These are phyloP conservation scores for Mus minutoides DNA, from an alignment of 2,797 vertebrate species.

Conservation along the genomic window DNA sequence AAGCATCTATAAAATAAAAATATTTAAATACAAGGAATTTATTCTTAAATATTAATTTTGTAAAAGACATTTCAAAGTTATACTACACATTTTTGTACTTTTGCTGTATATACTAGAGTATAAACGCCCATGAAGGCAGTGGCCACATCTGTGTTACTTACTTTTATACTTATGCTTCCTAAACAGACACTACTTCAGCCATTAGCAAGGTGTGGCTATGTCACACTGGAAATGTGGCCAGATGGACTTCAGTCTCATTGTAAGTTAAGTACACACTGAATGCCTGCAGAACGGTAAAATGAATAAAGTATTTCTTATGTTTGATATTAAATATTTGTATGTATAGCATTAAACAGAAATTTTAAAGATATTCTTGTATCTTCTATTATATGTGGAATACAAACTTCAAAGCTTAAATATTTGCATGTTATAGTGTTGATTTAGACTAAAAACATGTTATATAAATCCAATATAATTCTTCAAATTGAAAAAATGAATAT, in stretches of 20 bases:
- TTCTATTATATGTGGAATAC: not conserved
- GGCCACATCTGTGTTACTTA: not conserved
- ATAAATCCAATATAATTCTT: not conserved
- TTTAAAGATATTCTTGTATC: not conserved
- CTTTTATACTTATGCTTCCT: not conserved
- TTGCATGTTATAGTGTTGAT: not conserved
- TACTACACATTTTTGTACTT: not conserved
- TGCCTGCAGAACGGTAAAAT: not conserved
- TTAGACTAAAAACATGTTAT: not conserved
- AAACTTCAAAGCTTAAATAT: slow-evolving; percentile 31
- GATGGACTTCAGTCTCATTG: not conserved
- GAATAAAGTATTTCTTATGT: not conserved
- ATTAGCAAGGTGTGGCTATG: not conserved
- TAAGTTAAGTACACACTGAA: not conserved
- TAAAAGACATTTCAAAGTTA: not conserved
- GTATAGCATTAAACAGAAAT: not conserved
- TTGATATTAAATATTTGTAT: not conserved
- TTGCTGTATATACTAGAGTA: not conserved
- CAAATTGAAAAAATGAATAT: not conserved
- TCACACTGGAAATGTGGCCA: not conserved
- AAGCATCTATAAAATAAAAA: not conserved
- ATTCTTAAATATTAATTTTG: not conserved
- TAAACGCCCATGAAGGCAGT: not conserved
- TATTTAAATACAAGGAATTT: not conserved
- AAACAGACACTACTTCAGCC: not conserved